A percentile compares a stretch with the other conserved stretches of the same genome.
phyloP scores from a whole-genome alignment of 37 sponge, comb jelly and placozoan genomes.

The Haliclona indistincta region DNA sequence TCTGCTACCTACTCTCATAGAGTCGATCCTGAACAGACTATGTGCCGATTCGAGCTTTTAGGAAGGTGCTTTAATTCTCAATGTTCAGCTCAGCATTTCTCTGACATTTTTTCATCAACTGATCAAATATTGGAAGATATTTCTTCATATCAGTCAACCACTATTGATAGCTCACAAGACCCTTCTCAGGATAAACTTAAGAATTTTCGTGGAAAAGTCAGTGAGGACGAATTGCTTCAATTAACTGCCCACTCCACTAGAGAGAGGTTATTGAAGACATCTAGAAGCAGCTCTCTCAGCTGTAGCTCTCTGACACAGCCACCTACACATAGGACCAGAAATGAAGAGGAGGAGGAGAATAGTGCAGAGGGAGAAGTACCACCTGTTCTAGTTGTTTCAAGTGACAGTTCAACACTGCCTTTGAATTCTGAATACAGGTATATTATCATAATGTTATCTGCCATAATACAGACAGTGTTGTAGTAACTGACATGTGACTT shows the following conservation, averaged over 20 bases:
- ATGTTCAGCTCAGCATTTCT: conserved; percentile 47
- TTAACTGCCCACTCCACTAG: conserved; percentile 10
- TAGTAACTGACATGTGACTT: too few relatives aligned
- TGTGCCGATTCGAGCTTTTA: conserved; percentile 56
- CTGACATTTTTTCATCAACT: conserved; percentile 15
- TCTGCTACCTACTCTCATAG: conserved; percentile 50
- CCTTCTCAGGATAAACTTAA: not conserved
- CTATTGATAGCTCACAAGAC: not conserved
- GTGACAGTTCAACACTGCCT: too few relatives aligned
- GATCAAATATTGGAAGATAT: conserved; percentile 41
- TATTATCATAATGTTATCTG: too few relatives aligned
- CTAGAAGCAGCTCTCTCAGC: not conserved
- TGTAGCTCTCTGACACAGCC: not conserved
- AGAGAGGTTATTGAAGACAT: not conserved
- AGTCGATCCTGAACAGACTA: conserved; percentile 44
- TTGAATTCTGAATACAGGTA: too few relatives aligned
- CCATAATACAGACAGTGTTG: too few relatives aligned
- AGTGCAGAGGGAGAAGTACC: too few relatives aligned
- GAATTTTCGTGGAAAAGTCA: not conserved
- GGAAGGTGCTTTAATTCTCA: conserved; percentile 48
- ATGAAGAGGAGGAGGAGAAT: too few relatives aligned
- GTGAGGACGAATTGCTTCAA: not conserved
- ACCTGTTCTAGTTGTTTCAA: too few relatives aligned
- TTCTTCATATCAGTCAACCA: conserved; percentile 23
- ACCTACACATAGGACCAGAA: too few relatives aligned